Base-by-base conservation (phyloP, 2,797 vertebrate species). In the Intellagama lesueurii region DNA sequence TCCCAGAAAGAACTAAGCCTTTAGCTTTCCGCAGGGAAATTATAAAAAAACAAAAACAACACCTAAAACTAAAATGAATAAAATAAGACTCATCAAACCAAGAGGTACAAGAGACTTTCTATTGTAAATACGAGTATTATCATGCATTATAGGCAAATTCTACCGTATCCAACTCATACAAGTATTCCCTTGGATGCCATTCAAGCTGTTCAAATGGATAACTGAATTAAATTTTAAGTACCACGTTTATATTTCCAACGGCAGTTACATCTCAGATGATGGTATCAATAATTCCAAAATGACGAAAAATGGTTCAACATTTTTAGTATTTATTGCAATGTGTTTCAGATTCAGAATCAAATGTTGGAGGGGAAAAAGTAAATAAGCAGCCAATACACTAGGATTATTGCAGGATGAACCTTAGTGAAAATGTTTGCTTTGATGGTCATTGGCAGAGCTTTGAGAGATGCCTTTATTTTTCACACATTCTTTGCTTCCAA, bases 21-120 rank as follows among this genome's bases (percentile, higher is more conserved):
- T 94, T 78, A 66, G 87, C 69, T 69, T 91, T 86, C 85, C 35
- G 32, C 40, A 78, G 66, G 93, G 88, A 92, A 94, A 94, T 91
- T 69, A 68, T 81, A 90, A 87, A 87, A 56, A 81, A 72, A 8
- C 44, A 68, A 35, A 83, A 83, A 69, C 22, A 93, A 88, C 85
- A 92, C 26, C 52, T 64, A 91, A 88, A 75, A 19, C 35, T 35
- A 77, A 49, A 0, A 77, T 47, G 72, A 87, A 90, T 90, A 92
- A 92, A 89, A 90, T 32, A 68, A 44, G 90, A 84, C 19, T 2
- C 2, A 72, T 90, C 78, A 92, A 86, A 92, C 92, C 26, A 64
- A 87, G 88, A 91, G 83, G 49, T 72, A 32, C 22, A 52, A 47
- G 83, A 86, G 88, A 68, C 66, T 87, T 69, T 35, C 69, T 84